Conservation (phyloP, 2,888 invertebrate species). For the Lottia scabra region DNA sequence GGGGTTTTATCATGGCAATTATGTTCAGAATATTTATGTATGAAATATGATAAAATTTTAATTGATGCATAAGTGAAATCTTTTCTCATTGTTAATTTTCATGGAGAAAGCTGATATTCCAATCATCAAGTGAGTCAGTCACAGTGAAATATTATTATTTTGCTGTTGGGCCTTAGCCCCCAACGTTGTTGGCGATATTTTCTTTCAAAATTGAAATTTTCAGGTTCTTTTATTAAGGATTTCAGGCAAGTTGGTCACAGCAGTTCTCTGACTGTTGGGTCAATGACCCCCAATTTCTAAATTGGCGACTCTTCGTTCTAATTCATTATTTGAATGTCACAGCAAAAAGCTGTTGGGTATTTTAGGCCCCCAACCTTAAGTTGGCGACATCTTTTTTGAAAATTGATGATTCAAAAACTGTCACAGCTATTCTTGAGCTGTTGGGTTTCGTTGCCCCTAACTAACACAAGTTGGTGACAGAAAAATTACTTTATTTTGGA, state of each 20-base stretch:
- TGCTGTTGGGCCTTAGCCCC: constrained; percentile 9
- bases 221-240: background rate
- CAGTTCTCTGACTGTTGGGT: constrained; percentile 15
- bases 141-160: background rate
- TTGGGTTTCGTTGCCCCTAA: too few relatives aligned
- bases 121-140: too few relatives aligned
- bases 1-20: too few relatives aligned
- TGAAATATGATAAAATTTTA: too few relatives aligned
- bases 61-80: too few relatives aligned
- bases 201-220: background rate
- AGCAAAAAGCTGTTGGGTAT: constrained; percentile 45
- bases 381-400: constrained; percentile 32
- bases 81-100: too few relatives aligned
- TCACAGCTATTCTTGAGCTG: background rate
- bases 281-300: constrained; percentile 21
- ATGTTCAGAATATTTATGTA: too few relatives aligned
- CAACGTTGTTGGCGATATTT: constrained; percentile 2
- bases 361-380: constrained; percentile 37
- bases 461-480: too few relatives aligned
- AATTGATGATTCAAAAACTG: background rate
- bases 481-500: too few relatives aligned
- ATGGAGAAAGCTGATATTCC: too few relatives aligned
- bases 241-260: constrained; percentile 21
- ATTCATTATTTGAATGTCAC: constrained; percentile 25
- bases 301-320: constrained; percentile 23